These are phyloP conservation scores for Teleogryllus occipitalis DNA, from an alignment of 1,140 invertebrate species.

Conservation along the genomic window DNA sequence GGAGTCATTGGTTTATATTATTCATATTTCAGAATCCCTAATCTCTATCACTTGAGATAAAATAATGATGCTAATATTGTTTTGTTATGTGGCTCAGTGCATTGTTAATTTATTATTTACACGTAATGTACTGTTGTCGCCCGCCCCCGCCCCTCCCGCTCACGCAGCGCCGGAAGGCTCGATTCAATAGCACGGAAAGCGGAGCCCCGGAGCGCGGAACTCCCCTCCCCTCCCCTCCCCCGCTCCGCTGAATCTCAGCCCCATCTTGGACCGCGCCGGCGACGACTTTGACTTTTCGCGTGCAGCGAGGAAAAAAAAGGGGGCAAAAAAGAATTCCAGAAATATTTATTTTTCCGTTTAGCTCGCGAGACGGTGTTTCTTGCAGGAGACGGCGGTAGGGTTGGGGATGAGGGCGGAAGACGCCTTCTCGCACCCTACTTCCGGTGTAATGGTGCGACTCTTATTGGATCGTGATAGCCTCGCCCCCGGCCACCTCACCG, in stretches of 20 bases:
- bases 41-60: too few species aligned
- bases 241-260: background rate
- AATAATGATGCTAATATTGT: too few species aligned
- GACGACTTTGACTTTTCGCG: background rate
- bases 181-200: background rate
- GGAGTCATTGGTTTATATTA: too few species aligned
- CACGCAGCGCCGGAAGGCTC: background rate
- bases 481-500: background rate
- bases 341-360: background rate
- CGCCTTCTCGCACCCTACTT: too few species aligned
- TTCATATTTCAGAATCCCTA: too few species aligned
- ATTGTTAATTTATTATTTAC: too few species aligned
- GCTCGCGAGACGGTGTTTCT: background rate
- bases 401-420: background rate
- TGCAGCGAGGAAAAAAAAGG: background rate
- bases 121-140: too few species aligned
- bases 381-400: background rate
- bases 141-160: background rate
- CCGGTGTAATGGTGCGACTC: background rate
- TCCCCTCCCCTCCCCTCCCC: too few species aligned
- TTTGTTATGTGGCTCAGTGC: too few species aligned
- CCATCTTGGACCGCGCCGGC: too few species aligned
- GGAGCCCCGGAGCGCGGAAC: background rate
- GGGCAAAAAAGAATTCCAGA: background rate
- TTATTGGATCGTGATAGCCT: constrained; percentile 4